Conservation (phyloP, 2,888 invertebrate species). For the Apoderus coryli region DNA sequence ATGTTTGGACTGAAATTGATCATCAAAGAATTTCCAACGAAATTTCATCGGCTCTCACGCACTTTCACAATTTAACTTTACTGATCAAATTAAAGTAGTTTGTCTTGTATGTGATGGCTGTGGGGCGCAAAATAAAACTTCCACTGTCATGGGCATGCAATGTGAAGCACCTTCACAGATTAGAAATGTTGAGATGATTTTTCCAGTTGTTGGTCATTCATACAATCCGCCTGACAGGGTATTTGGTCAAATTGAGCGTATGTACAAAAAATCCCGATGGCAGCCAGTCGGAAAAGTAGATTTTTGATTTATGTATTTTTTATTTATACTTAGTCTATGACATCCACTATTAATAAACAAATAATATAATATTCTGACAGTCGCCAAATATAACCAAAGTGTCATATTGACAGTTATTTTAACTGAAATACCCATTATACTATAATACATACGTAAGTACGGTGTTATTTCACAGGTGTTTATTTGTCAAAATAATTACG, state of each 20-base stretch:
- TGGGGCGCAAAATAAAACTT: conserved; percentile 13
- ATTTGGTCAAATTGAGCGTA: conserved; percentile 8
- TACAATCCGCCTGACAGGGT: conserved; percentile 6
- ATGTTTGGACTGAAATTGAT: conserved; percentile 11
- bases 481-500: too few species aligned
- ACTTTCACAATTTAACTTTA: conserved; percentile 3
- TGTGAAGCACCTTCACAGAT: background rate
- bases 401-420: too few species aligned
- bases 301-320: too few species aligned
- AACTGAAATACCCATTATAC: too few species aligned
- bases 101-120: conserved; percentile 13
- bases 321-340: too few species aligned
- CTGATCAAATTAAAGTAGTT: conserved; percentile 2
- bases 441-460: too few species aligned
- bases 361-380: too few species aligned
- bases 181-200: conserved; percentile 6
- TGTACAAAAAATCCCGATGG: too few species aligned
- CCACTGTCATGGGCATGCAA: conserved; percentile 10
- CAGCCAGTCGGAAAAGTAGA: too few species aligned
- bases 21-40: conserved; percentile 12
- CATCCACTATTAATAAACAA: too few species aligned
- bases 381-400: too few species aligned
- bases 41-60: conserved; percentile 11
- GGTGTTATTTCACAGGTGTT: too few species aligned
- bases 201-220: conserved; percentile 9